Conservation (phyloP, 2,797 vertebrate species). For the Spatula clypeata region DNA sequence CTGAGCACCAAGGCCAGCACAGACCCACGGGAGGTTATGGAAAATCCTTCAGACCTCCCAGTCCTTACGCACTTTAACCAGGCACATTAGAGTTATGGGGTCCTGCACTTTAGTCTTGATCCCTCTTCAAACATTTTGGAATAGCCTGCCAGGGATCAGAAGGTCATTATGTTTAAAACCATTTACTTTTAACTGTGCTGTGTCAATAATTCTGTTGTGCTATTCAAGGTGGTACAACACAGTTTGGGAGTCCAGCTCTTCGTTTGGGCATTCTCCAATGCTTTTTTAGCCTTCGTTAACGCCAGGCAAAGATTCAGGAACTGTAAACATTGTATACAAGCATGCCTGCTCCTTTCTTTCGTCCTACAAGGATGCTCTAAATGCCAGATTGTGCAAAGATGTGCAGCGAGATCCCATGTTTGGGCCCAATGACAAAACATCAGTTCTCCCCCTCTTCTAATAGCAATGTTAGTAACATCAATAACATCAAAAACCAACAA, state of each 20-base stretch:
- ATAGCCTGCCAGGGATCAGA: too few relatives aligned
- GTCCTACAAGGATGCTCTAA: not conserved
- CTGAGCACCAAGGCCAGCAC: not conserved
- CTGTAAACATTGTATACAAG: not conserved
- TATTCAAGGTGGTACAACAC: too few relatives aligned
- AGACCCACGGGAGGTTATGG: not conserved
- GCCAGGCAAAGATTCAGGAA: not conserved
- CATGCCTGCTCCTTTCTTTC: not conserved
- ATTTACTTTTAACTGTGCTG: too few relatives aligned
- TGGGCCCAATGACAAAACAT: not conserved
- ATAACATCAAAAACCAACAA: not conserved
- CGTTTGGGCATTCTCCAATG: fast-evolving
- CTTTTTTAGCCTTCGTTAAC: not conserved
- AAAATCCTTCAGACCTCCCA: not conserved
- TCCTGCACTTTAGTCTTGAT: not conserved
- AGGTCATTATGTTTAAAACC: too few relatives aligned
- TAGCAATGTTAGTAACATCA: not conserved
- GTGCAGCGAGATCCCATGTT: not conserved
- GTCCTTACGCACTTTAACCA: not conserved
- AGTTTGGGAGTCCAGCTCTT: not conserved
- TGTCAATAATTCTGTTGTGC: too few relatives aligned
- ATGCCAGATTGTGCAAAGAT: not conserved
- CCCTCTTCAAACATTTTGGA: too few relatives aligned
- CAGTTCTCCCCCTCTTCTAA: not conserved
- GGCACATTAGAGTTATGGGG: not conserved